These are phyloP conservation scores for Holothuria leucospilota DNA, from an alignment of 53 echinoderm and acorn worm species.

Conservation along the genomic window DNA sequence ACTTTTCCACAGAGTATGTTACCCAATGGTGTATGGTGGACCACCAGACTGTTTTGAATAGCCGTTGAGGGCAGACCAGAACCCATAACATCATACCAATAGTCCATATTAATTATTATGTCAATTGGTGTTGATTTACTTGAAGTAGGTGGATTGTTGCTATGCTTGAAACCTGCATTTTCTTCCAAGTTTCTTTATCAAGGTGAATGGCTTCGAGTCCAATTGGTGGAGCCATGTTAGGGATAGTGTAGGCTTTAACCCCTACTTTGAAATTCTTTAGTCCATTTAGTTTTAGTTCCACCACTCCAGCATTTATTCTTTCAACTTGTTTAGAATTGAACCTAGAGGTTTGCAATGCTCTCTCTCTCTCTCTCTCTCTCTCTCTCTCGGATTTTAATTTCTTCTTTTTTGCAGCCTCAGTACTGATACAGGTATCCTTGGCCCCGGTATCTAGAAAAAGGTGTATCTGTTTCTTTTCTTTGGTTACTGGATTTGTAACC, in stretches of 20 bases:
- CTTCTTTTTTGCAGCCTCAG: neutral
- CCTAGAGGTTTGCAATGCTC: constrained; percentile 1
- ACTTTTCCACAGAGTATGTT: constrained; percentile 1
- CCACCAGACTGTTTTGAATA: neutral
- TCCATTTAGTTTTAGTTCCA: neutral
- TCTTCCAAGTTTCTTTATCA: neutral
- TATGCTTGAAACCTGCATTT: neutral
- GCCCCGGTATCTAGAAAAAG: neutral
- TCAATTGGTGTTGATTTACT: neutral
- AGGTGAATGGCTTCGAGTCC: neutral
- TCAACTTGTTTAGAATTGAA: neutral
- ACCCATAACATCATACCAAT: constrained; percentile 18
- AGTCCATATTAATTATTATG: neutral
- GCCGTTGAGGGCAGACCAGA: neutral
- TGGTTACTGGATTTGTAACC: neutral
- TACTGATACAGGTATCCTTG: neutral
- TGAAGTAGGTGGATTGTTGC: too few relatives aligned
- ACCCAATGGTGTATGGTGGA: neutral
- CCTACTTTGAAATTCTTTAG: neutral
- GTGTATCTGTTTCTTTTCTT: neutral
- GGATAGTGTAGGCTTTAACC: too few relatives aligned
- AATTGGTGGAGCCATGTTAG: neutral
- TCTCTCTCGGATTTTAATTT: neutral
- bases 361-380: too few relatives aligned
- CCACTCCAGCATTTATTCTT: neutral